Base-by-base conservation (phyloP, 92 coral and sea anemone species). In the Desmophyllum pertusum region DNA sequence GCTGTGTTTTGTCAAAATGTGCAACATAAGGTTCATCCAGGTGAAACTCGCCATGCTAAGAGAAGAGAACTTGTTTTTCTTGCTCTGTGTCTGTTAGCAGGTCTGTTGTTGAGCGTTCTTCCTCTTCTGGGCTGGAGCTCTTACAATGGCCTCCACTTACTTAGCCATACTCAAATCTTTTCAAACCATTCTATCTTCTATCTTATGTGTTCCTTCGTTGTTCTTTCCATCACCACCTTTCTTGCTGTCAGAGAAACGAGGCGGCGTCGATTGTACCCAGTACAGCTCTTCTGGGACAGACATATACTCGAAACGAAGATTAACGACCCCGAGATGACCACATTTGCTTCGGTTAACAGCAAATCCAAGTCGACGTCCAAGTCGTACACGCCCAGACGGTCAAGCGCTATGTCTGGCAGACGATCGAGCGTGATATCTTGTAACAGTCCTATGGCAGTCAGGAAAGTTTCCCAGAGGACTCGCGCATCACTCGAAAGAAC, bases 321-420 rank as follows among this genome's bases (percentile, higher is more conserved):
- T 9, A 85, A 89, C 65, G 81, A 81, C 43, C 92, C 89, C 14
- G 92, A 89, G 70, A 76, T 80, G 65, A 85, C 92, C 6, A 89
- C 92, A 0, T 23, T 37, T 10, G 76, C 66, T 67, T 80, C 84
- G 7, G 68, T 72, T 17, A 59, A 25, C 31, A 25, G 42, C 38
- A 3, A 30, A 19, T 78, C 31, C 72, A n/a, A 40, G 36, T 15
- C 31, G 36, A 37, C 33, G 13, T 30, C 13, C 27, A 69, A 71
- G 31, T n/a, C 76, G 2, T 8, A 10, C 53, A 21, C 30, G 30
- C 40, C 76, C 48, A 39, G 76, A 5, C 51, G 53, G 31, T 71
- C 51, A 38, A 71, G 76, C 40, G 15, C 18, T 30, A 18, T 21
- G 1, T 39, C 53, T 71, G 48, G 48, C 15, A 39, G 37, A 66